Evolutionary conservation across 2,888 invertebrate species (phyloP).

Genomic region (Tiliacea citrago): DNA sequence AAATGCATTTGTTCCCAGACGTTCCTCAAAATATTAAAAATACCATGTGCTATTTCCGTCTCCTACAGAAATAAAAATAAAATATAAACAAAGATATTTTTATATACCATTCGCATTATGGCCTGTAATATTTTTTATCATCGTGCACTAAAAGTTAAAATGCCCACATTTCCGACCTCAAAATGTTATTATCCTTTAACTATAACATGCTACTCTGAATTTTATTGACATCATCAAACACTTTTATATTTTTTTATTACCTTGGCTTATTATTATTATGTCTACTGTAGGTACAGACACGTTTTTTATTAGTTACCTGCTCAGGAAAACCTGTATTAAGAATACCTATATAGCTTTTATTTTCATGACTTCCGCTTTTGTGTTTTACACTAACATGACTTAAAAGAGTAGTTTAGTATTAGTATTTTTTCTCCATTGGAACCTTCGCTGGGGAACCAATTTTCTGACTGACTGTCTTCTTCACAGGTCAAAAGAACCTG

Average conservation of each 20-base stretch:
- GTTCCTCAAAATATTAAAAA: neutral
- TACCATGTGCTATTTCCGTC: neutral
- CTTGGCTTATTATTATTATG: neutral
- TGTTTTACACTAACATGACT: neutral
- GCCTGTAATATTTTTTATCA: conserved; percentile 31
- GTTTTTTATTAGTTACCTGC: neutral
- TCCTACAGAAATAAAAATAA: neutral
- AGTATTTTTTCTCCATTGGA: too few species aligned
- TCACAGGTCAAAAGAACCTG: neutral
- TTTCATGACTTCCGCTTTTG: neutral
- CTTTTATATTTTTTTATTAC: neutral
- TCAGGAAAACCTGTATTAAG: neutral
- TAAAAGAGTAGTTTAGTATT: neutral
- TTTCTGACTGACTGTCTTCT: neutral
- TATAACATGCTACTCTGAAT: neutral
- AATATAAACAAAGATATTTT: conserved; percentile 17
- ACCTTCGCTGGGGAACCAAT: neutral
- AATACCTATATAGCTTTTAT: neutral
- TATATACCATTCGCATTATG: conserved; percentile 22
- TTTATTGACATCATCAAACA: conserved; percentile 28
- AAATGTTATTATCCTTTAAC: conserved; percentile 22
- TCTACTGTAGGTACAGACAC: neutral
- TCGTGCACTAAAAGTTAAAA: conserved; percentile 20
- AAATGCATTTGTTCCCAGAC: neutral
- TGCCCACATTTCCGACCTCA: conserved; percentile 15